A percentile compares a stretch with the other conserved stretches of the same genome.
phyloP scores from a whole-genome alignment of 2,797 vertebrate genomes.

The Fringilla coelebs region DNA sequence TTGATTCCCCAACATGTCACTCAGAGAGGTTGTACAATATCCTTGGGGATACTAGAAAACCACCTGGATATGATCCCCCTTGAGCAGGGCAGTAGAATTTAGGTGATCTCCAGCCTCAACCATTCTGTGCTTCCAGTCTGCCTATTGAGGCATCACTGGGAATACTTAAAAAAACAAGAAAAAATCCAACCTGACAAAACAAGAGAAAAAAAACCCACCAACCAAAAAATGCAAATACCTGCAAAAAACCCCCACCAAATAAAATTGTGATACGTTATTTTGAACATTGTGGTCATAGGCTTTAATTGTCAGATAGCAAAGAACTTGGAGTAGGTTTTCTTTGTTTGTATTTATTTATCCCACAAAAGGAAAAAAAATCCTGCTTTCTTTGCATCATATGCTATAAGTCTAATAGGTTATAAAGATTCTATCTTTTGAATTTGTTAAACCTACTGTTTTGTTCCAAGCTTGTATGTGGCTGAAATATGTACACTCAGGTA shows the following conservation, averaged over 20 bases:
- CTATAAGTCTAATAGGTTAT: not conserved
- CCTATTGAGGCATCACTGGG: not conserved
- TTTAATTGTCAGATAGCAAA: not conserved
- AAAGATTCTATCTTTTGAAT: not conserved
- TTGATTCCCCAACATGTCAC: rapidly evolving
- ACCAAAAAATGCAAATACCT: rapidly evolving
- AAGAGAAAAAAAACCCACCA: not conserved
- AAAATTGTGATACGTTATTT: rapidly evolving
- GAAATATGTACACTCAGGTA: not conserved
- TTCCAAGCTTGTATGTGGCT: not conserved
- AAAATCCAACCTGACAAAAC: not conserved
- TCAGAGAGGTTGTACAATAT: not conserved
- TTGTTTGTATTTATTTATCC: not conserved
- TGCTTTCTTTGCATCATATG: not conserved
- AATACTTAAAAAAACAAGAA: not conserved
- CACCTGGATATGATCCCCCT: not conserved
- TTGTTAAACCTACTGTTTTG: not conserved
- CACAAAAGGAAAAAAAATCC: not conserved
- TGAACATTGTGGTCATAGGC: not conserved
- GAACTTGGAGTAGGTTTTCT: not conserved
- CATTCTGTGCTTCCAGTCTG: not conserved
- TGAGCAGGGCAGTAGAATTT: not conserved
- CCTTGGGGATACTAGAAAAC: not conserved
- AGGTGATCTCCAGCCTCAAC: not conserved
- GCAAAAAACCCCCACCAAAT: rapidly evolving